Base-by-base conservation (phyloP, 2,113 vertebrate genomes). In the Limanda limanda region DNA sequence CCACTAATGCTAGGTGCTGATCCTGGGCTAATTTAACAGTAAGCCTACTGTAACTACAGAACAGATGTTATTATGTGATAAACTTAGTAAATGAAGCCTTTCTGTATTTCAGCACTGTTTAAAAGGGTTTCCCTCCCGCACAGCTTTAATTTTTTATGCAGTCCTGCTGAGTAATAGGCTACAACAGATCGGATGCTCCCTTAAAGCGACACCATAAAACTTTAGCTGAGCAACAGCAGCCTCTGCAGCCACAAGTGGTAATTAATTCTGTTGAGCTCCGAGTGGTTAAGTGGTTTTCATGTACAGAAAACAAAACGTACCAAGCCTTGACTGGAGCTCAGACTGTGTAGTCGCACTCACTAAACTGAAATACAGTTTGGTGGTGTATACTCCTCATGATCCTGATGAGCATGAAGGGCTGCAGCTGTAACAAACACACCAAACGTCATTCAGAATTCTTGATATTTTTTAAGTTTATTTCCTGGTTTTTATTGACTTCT, bases 111-210 rank as follows among this genome's bases (percentile, higher is more conserved):
- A 51, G n/a, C 55, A 17, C 42, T 68, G 40, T 27, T 59, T 51
- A 15, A n/a, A 37, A 59, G 27, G 3, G 21, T 27, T 27, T 56
- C 47, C 37, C 54, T 31, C 37, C 23, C 4, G 4, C 35, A 45
- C 51, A 10, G 31, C 76, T 55, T 63, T 61, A 62, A 61, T 47
- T 55, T 47, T 67, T 68, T 17, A 62, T 52, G 56, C 31, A 21
- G 42, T 54, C 61, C 45, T 59, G 55, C 67, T 64, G 52, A 70
- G 61, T 64, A 24, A 67, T 23, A 42, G 55, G 23, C 54, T 54
- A 55, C 59, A 54, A 73, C 37, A 72, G 45, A 73, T 72, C 47
- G 3, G 35, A 72, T 14, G 35, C 62, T 68, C 24, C 11, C 23
- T 67, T 61, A 67, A 66, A 54, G 52, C n/a, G 14, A 54, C 52